Base-by-base conservation (phyloP, 2,888 invertebrate genomes). In the Ceriagrion tenellum region DNA sequence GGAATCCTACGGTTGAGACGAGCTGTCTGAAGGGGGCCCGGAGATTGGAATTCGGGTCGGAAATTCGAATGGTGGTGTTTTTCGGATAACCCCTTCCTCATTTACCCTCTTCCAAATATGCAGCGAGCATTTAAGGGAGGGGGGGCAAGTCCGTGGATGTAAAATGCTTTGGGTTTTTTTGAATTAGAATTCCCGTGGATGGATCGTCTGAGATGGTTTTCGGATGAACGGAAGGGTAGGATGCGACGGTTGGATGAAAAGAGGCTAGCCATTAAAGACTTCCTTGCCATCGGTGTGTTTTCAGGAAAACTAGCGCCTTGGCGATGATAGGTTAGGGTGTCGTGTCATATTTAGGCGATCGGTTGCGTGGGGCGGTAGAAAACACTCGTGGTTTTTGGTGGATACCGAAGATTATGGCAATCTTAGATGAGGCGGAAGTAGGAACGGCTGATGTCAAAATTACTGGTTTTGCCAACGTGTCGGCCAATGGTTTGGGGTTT, bases 381-480 rank as follows among this genome's bases (percentile, higher is more conserved):
- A 74, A 74, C 0, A 81, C 35, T 81, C 16, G 81, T 81, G 81
- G 35, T 35, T 81, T 81, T 81, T 16, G 81, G 30, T 35, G 81
- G 30, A 81, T 35, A 35, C 81, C 18, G 81, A 81, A 81, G 81
- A 81, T 81, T 81, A 35, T 81, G 35, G 81, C 30, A 1, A 81
- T 81, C 81, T 30, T 30, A 35, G 81, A 81, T 81, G 81, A 81
- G 89, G 20, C 40, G 55, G 89, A 55, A 47, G 55, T 47, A 4
- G 55, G 55, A 35, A 47, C 40, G 93, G 93, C 35, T 93, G 93
- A 93, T 93, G 69, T 93, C 69, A 93, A 69, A 93, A 93, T 93
- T 91, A 91, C 90, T 59, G 59, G 90, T 59, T 69, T 93, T 47
- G 69, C 47, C 81, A 35, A 35, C 30, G 81, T 16, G 23, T 81